These are phyloP conservation scores for Catagonus wagneri DNA, from an alignment of 2,113 vertebrate genomes.

Conservation along the genomic window DNA sequence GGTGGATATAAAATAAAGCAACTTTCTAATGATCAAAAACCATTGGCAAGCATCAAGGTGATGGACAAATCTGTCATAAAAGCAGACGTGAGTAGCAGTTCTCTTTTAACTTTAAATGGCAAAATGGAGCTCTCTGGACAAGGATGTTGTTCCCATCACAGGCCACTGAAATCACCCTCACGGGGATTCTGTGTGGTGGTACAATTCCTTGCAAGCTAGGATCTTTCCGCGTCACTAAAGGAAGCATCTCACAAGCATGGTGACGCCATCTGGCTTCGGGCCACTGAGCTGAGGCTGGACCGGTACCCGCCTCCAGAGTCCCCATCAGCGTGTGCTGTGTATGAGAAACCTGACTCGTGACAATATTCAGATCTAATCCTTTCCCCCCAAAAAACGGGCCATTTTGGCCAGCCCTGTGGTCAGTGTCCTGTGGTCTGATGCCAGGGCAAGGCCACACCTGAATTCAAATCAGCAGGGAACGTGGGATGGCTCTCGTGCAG, in stretches of 20 bases:
- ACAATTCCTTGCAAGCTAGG: conserved; percentile 60
- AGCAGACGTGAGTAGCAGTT: conserved; percentile 60
- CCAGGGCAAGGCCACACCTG: background rate
- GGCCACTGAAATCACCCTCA: conserved; percentile 69
- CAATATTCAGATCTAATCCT: background rate
- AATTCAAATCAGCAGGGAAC: background rate
- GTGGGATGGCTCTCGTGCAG: background rate
- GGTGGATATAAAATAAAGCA: conserved; percentile 60
- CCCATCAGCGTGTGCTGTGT: background rate
- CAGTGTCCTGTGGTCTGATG: background rate
- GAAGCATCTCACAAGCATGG: conserved; percentile 60
- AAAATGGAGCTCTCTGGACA: conserved; percentile 75
- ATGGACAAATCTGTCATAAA: conserved; percentile 56
- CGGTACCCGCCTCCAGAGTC: background rate
- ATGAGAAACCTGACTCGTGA: background rate
- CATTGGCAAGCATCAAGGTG: conserved; percentile 65
- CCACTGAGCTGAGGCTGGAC: background rate
- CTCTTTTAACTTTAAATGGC: conserved; percentile 63
- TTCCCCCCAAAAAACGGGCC: background rate
- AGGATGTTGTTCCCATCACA: conserved; percentile 72
- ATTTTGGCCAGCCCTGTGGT: background rate
- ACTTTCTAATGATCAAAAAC: conserved; percentile 61
- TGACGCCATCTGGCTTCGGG: background rate
- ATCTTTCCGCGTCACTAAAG: conserved; percentile 68
- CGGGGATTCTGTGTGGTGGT: conserved; percentile 69